These are phyloP conservation scores for Peromyscus polionotus DNA, from an alignment of 2,113 vertebrate genomes.

Conservation along the genomic window DNA sequence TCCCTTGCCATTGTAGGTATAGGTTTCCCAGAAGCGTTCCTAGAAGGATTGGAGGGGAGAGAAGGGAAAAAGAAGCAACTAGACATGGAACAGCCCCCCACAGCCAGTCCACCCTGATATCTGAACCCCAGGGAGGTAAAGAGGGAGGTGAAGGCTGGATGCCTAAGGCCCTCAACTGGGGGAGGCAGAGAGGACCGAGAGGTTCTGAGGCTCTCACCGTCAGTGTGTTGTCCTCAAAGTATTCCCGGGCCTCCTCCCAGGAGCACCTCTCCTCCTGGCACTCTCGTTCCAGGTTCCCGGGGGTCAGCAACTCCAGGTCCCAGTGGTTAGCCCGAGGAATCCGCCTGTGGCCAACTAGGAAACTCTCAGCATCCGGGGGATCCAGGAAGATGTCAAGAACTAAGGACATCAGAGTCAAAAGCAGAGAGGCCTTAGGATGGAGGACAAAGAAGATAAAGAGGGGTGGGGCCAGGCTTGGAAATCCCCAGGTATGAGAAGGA, in stretches of 20 bases:
- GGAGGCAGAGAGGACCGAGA: background rate
- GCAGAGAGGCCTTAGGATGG: background rate
- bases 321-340: conserved; percentile 87
- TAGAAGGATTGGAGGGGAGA: conserved; percentile 35
- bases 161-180: too few species aligned
- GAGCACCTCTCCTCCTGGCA: conserved; percentile 91
- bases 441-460: background rate
- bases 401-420: conserved; percentile 6
- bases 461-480: background rate
- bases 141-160: background rate
- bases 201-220: conserved; percentile 84
- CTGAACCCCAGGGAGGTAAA: background rate
- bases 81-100: background rate
- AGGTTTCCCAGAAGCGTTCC: conserved; percentile 82
- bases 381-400: conserved; percentile 86
- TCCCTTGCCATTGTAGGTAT: conserved; percentile 84
- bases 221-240: conserved; percentile 89
- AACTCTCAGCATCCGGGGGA: conserved; percentile 85
- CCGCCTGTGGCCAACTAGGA: conserved; percentile 88
- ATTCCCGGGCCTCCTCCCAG: conserved; percentile 93
- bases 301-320: conserved; percentile 88
- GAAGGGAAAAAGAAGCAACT: background rate
- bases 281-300: conserved; percentile 92
- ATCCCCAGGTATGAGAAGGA: background rate
- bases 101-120: background rate